Evolutionary conservation across 2,797 vertebrate species (phyloP).

Genomic region (Poeciliopsis paucimaculata): DNA sequence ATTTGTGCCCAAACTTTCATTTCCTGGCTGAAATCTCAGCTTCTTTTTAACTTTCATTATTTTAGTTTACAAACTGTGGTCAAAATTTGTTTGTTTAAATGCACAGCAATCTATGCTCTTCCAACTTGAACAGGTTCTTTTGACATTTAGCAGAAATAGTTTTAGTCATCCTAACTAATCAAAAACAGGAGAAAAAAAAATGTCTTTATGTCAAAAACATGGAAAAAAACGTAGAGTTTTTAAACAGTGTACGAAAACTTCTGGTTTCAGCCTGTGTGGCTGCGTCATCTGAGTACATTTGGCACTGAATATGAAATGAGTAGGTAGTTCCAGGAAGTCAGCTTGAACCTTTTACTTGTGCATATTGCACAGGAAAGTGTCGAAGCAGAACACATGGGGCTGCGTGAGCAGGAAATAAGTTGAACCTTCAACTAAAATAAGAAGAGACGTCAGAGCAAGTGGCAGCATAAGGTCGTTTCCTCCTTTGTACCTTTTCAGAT

Average conservation of each 20-base stretch:
- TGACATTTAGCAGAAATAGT: neutral
- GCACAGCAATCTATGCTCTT: neutral
- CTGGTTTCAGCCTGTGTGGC: neutral
- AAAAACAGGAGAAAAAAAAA: neutral
- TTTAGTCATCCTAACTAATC: neutral
- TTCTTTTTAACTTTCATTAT: neutral
- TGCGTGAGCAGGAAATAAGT: conserved; percentile 78
- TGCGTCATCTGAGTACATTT: neutral
- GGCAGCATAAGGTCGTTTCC: conserved; percentile 49
- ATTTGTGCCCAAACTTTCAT: neutral
- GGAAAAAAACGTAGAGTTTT: neutral
- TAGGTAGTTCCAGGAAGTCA: conserved; percentile 61
- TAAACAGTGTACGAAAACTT: neutral
- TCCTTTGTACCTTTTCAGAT: conserved; percentile 33
- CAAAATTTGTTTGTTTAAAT: neutral
- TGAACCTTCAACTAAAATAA: conserved; percentile 69
- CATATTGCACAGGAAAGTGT: conserved; percentile 55
- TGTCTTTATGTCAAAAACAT: neutral
- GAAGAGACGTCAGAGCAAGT: conserved; percentile 54
- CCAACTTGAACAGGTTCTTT: neutral
- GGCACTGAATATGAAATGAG: conserved; percentile 1
- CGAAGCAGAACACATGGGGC: conserved; percentile 54
- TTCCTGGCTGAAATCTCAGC: neutral
- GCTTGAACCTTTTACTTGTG: conserved; percentile 24
- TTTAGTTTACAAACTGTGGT: neutral